A percentile compares a stretch with the other conserved stretches of the same genome.
phyloP scores from a whole-genome alignment of 2,113 vertebrate genomes.

The Uropsilus gracilis region DNA sequence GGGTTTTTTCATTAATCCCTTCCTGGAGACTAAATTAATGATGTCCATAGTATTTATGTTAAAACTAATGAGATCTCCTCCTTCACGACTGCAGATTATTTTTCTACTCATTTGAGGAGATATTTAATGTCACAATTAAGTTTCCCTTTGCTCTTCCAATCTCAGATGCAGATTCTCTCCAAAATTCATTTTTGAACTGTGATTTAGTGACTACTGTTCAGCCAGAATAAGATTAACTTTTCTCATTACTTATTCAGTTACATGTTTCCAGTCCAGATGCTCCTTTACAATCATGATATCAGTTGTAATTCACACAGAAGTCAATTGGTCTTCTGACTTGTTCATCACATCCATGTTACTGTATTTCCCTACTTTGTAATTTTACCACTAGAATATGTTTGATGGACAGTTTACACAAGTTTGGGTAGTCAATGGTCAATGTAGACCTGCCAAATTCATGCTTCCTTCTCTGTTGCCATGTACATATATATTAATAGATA shows the following conservation, averaged over 20 bases:
- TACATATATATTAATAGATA: neutral
- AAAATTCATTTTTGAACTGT: conserved; percentile 19
- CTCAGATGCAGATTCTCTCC: neutral
- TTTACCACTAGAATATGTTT: neutral
- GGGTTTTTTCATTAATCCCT: neutral
- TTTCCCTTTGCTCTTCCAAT: neutral
- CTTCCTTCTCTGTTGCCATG: neutral
- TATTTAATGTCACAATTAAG: neutral
- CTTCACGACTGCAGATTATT: neutral
- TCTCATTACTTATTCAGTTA: neutral
- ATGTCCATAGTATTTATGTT: neutral
- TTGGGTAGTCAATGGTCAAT: neutral
- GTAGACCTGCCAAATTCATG: neutral
- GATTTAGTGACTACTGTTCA: conserved; percentile 25
- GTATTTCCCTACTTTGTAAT: neutral
- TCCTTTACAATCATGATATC: conserved; percentile 27
- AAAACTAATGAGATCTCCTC: conserved; percentile 39
- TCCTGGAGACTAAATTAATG: neutral
- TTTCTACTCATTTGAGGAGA: conserved; percentile 35
- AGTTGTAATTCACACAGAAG: neutral
- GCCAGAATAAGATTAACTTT: conserved; percentile 23
- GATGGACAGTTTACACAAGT: neutral
- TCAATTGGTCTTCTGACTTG: neutral
- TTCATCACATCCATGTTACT: neutral
- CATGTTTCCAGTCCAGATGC: neutral